Conservation (phyloP, 2,797 vertebrate species). For the Oryzias dopingdopingensis region DNA sequence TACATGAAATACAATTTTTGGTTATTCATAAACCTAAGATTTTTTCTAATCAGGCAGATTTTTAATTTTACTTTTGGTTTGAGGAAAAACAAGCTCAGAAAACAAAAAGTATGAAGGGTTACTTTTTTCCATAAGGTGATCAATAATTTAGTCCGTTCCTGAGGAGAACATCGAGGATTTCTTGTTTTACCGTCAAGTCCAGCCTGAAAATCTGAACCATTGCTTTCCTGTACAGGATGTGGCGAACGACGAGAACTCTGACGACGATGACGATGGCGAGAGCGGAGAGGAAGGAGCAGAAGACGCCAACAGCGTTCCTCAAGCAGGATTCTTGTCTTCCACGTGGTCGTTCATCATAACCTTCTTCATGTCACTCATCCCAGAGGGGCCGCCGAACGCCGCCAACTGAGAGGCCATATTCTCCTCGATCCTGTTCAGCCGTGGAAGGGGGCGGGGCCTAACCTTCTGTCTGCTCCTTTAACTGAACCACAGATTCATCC, state of each 20-base stretch:
- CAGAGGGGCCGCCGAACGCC: constrained; percentile 89
- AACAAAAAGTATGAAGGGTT: too few species aligned
- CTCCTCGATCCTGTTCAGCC: constrained; percentile 1
- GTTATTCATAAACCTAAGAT: too few species aligned
- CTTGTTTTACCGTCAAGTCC: too few species aligned
- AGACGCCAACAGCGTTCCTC: constrained; percentile 73
- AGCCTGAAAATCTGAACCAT: neutral
- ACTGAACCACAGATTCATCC: constrained; percentile 22
- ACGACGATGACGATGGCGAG: constrained; percentile 76
- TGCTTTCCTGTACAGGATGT: constrained; percentile 75
- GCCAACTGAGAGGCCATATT: constrained; percentile 79
- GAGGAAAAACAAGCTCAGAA: too few species aligned
- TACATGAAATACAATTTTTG: neutral
- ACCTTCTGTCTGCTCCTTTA: constrained; percentile 27
- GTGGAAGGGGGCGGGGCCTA: constrained; percentile 8
- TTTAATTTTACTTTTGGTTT: too few species aligned
- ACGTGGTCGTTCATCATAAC: constrained; percentile 94
- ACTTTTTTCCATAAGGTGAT: too few species aligned
- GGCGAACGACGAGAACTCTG: constrained; percentile 84
- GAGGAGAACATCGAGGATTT: too few species aligned
- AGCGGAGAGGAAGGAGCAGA: constrained; percentile 82
- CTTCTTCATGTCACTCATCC: constrained; percentile 95
- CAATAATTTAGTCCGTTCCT: too few species aligned
- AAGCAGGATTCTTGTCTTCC: constrained; percentile 87
- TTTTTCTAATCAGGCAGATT: too few species aligned